Evolutionary conservation across 2,113 vertebrate species (phyloP), one percentile per base, ranked within the genome.

Genomic region (Hyaena hyaena): DNA sequence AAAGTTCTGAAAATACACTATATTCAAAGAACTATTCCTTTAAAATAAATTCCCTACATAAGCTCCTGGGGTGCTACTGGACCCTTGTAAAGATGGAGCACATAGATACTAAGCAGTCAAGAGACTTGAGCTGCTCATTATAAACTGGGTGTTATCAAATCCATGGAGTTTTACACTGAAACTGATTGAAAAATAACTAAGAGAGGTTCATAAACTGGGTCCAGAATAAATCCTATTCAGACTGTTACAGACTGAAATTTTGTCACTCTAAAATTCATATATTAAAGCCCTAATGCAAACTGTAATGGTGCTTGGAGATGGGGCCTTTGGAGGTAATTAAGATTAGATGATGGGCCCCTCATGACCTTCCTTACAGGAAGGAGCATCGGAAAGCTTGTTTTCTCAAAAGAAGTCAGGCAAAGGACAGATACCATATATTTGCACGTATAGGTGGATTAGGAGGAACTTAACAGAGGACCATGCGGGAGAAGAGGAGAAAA

Each of bases 141-240:
- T 39, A 76, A 93, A 65, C 19, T 55, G n/a, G 24, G 23, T 71
- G 3, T n/a, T 82, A 85, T 50, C 45, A 77, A 87, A 21, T 68
- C 39, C 74, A 77, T 35, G 77, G n/a, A 87, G 19, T 82, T 93
- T n/a, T 55, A 81, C 53, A 90, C 71, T 87, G 66, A 84, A 86
- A 21, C 21, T 73, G 63, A 79, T 10, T 58, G 61, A 39, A 65
- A 66, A 58, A 76, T 21, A 53, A 66, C 28, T 55, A 2, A 3
- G 15, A 35, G 9, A 73, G 12, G 5, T 58, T 95, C 39, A 39
- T 76, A 83, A 82, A 35, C n/a, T 58, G 31, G 12, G 9, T 95
- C 11, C 23, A 63, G n/a, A 90, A 87, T 68, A 90, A 90, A 93
- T 83, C 17, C 79, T 73, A 1, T 31, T 43, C 55, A 81, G 61